Evolutionary conservation across 2,797 vertebrate genomes (phyloP).

Genomic region (Cynopterus sphinx): DNA sequence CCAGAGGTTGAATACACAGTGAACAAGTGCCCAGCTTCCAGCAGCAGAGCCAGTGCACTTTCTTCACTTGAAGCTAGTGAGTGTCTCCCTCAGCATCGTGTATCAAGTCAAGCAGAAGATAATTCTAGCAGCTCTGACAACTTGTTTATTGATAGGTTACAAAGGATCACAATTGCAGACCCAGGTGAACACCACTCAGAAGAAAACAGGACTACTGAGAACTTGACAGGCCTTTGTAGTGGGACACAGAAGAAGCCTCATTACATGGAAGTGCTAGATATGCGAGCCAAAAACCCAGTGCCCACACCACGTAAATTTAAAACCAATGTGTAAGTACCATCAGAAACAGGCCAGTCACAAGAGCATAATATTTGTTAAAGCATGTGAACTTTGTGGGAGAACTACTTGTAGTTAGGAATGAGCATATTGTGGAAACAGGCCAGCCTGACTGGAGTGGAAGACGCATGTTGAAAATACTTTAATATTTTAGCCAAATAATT

Average conservation of each 20-base stretch:
- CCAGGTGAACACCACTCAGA: neutral
- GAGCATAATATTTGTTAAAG: neutral
- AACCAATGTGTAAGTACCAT: constrained; percentile 90
- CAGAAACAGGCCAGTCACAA: neutral
- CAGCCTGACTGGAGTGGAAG: neutral
- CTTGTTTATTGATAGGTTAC: constrained; percentile 86
- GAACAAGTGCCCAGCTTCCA: neutral
- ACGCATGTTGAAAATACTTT: neutral
- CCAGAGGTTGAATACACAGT: neutral
- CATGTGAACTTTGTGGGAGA: neutral
- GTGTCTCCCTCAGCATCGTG: neutral
- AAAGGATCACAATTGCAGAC: constrained; percentile 85
- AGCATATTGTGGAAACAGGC: neutral
- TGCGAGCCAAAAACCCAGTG: constrained; percentile 82
- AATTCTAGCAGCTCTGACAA: constrained; percentile 76
- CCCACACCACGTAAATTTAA: constrained; percentile 88
- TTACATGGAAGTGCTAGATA: constrained; percentile 90
- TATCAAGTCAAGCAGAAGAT: constrained; percentile 59
- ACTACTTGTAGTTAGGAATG: neutral
- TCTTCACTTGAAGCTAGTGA: neutral
- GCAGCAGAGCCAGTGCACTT: neutral
- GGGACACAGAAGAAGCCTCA: constrained; percentile 86
- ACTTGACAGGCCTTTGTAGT: constrained; percentile 60
- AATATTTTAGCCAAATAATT: constrained; percentile 8
- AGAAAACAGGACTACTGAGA: constrained; percentile 64